phyloP scores from a whole-genome alignment of 2,888 invertebrate species.

The Ashinkailepas kermadecensis region DNA sequence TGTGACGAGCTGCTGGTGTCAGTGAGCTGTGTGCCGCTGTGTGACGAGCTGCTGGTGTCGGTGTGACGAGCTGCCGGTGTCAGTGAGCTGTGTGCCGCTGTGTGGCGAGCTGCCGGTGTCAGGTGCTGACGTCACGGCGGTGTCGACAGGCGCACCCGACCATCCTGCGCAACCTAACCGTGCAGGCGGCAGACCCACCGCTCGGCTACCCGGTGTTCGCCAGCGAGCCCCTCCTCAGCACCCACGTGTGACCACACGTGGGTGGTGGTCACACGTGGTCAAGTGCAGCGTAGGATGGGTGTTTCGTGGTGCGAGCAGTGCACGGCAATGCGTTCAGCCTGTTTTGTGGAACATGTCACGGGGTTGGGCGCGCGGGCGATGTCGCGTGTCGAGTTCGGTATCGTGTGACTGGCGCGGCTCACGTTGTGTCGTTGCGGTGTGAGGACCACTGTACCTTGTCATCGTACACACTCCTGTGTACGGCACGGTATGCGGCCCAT shows the following conservation, averaged over 20 bases:
- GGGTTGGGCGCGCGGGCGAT: background rate
- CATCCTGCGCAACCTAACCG: conserved; percentile 43
- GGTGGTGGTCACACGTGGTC: background rate
- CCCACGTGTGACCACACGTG: conserved; percentile 23
- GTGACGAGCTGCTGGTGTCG: no score
- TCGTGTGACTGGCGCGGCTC: no score
- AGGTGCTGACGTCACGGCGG: background rate
- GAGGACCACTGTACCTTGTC: no score
- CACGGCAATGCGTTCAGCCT: background rate
- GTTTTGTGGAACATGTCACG: background rate
- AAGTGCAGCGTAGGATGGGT: background rate
- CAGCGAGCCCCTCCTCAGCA: conserved; percentile 29
- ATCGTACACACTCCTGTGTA: no score
- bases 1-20: no score
- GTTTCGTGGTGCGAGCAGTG: background rate
- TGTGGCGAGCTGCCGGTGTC: no score
- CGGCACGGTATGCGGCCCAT: no score
- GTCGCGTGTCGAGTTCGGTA: no score
- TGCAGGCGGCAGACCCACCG: conserved; percentile 46
- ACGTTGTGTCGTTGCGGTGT: no score
- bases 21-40: no score
- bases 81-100: no score
- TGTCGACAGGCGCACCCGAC: conserved; percentile 42
- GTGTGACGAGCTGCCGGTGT: no score
- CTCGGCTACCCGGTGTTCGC: conserved; percentile 44